These are phyloP conservation scores for Erpornis zantholeuca DNA, from an alignment of 2,113 vertebrate genomes.

Conservation along the genomic window DNA sequence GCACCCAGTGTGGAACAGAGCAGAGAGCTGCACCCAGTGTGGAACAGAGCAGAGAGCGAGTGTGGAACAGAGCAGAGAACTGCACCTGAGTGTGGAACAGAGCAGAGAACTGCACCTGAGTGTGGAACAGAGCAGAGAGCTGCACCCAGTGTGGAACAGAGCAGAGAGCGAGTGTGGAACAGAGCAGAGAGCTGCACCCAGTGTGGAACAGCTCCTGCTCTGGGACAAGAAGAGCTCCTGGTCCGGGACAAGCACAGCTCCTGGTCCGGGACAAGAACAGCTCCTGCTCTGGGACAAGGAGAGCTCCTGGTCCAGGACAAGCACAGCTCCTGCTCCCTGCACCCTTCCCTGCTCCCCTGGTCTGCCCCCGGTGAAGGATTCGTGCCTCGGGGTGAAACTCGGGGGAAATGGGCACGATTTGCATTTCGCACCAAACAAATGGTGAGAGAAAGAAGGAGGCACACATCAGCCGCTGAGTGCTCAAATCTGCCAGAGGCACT, in stretches of 20 bases:
- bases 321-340: not conserved
- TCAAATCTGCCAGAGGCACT: not conserved
- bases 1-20: not conserved
- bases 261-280: too few relatives aligned
- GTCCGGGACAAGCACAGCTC: too few relatives aligned
- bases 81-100: not conserved
- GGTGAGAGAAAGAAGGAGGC: not conserved
- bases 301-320: too few relatives aligned
- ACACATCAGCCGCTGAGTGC: not conserved
- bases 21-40: too few relatives aligned
- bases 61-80: not conserved
- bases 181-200: too few relatives aligned
- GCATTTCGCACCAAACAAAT: conserved; percentile 1
- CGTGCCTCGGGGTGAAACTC: not conserved
- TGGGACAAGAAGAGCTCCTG: too few relatives aligned
- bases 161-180: too few relatives aligned
- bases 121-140: not conserved
- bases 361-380: not conserved
- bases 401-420: not conserved
- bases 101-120: not conserved
- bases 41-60: too few relatives aligned
- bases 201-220: too few relatives aligned
- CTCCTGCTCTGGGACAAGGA: too few relatives aligned
- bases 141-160: not conserved
- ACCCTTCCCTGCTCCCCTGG: not conserved